A percentile compares a stretch with the other conserved stretches of the same genome.
Conservation (phyloP, 2,797 vertebrate genomes). For the Champsocephalus gunnari region DNA sequence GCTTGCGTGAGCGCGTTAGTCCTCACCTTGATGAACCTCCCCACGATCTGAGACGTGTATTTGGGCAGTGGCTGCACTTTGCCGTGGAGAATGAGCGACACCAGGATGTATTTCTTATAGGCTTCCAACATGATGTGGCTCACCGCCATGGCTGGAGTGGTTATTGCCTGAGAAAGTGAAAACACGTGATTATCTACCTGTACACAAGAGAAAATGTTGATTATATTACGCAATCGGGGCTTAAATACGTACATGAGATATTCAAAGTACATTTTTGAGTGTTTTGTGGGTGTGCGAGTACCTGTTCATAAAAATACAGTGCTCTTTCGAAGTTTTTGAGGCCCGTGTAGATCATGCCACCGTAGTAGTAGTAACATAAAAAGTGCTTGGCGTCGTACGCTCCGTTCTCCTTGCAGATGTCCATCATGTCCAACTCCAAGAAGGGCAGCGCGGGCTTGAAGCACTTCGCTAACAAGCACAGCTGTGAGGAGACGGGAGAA, state of each 20-base stretch:
- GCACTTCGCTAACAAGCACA: constrained; percentile 99
- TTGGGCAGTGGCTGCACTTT: constrained; percentile 98
- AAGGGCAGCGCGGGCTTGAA: constrained; percentile 98
- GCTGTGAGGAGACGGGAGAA: constrained; percentile 76
- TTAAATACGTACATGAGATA: background rate
- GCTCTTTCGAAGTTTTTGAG: constrained; percentile 99
- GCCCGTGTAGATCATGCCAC: constrained; percentile 99
- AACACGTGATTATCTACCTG: background rate
- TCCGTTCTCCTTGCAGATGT: constrained; percentile 99
- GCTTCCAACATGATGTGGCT: constrained; percentile 99
- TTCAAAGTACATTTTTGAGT: background rate
- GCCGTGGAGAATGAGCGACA: constrained; percentile 98
- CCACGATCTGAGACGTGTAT: constrained; percentile 99
- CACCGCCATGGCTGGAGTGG: constrained; percentile 99
- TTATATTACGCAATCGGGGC: no score
- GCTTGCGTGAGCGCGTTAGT: background rate
- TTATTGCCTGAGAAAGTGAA: constrained; percentile 89
- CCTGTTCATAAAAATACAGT: constrained; percentile 99
- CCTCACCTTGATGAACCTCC: constrained; percentile 98
- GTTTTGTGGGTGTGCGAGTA: constrained; percentile 73
- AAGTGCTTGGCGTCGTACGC: constrained; percentile 99
- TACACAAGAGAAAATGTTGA: background rate
- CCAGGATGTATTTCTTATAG: constrained; percentile 99
- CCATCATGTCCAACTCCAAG: constrained; percentile 99
- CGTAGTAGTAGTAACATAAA: constrained; percentile 99